phyloP scores from a whole-genome alignment of 2,113 vertebrate genomes.

The Notothenia rossii region DNA sequence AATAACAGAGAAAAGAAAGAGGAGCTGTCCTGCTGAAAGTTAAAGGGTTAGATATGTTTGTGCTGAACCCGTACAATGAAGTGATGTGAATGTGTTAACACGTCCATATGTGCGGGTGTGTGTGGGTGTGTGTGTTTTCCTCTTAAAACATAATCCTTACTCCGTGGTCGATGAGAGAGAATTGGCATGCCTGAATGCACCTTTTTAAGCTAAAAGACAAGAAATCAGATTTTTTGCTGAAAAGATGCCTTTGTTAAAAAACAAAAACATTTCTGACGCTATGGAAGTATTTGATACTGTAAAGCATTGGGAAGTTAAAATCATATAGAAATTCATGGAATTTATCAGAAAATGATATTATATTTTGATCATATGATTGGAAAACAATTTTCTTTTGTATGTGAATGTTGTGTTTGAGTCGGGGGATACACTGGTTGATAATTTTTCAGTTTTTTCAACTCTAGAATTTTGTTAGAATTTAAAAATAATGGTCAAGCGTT shows the following conservation, averaged over 20 bases:
- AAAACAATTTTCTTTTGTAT: slow-evolving; percentile 47
- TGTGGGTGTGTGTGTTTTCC: slow-evolving; percentile 42
- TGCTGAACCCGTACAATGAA: slow-evolving; percentile 28
- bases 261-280: slow-evolving; percentile 44
- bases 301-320: slow-evolving; percentile 65
- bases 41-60: slow-evolving; percentile 59
- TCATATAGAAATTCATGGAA: slow-evolving; percentile 54
- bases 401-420: slow-evolving; percentile 39
- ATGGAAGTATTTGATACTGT: slow-evolving; percentile 76
- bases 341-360: slow-evolving; percentile 60
- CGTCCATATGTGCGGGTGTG: slow-evolving; percentile 19
- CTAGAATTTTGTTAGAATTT: slow-evolving; percentile 12
- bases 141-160: slow-evolving; percentile 55
- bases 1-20: slow-evolving; percentile 16
- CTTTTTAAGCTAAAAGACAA: slow-evolving; percentile 79
- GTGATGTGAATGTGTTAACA: too few species aligned
- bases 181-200: slow-evolving; percentile 78
- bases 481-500: slow-evolving; percentile 64
- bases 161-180: slow-evolving; percentile 59
- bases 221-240: slow-evolving; percentile 74
- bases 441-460: too few species aligned
- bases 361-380: slow-evolving; percentile 65
- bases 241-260: slow-evolving; percentile 80
- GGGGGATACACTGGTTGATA: slow-evolving; percentile 48
- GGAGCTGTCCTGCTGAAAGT: slow-evolving; percentile 74